A percentile compares a stretch with the other conserved stretches of the same genome.
phyloP scores from a whole-genome alignment of 2,113 vertebrate genomes.

The Myiozetetes cayanensis region DNA sequence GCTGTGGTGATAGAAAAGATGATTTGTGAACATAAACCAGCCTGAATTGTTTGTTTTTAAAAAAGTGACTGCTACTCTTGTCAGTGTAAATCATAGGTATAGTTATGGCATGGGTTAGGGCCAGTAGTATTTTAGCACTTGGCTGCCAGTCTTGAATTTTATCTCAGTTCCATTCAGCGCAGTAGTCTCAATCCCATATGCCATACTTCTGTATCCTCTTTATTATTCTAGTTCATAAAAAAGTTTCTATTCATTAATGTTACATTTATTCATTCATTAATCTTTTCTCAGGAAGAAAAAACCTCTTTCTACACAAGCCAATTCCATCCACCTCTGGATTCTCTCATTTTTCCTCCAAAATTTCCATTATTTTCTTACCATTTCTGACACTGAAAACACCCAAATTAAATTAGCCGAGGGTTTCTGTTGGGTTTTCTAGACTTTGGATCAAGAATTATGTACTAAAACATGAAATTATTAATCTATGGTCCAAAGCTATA shows the following conservation, averaged over 20 bases:
- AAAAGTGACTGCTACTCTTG: not conserved
- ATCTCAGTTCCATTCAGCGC: not conserved
- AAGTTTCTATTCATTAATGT: not conserved
- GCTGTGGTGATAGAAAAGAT: not conserved
- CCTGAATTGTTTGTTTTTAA: not conserved
- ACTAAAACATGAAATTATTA: not conserved
- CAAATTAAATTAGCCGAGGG: not conserved
- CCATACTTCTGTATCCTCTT: not conserved
- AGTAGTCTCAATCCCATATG: not conserved
- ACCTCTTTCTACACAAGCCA: accelerated
- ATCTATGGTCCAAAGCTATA: not conserved
- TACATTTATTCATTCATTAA: not conserved
- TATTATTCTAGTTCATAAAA: not conserved
- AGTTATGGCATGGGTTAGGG: not conserved
- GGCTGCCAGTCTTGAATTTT: not conserved
- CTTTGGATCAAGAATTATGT: not conserved
- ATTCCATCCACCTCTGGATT: not conserved
- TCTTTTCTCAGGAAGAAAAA: not conserved
- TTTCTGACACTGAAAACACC: not conserved
- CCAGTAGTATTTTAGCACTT: not conserved
- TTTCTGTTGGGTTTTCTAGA: not conserved
- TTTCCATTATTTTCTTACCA: not conserved
- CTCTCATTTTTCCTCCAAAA: not conserved
- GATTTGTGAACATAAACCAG: not conserved
- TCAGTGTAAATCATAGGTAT: not conserved